A percentile compares a stretch with the other conserved stretches of the same genome.
Conservation (phyloP, 2,113 vertebrate species). For the Brienomyrus brachyistius region DNA sequence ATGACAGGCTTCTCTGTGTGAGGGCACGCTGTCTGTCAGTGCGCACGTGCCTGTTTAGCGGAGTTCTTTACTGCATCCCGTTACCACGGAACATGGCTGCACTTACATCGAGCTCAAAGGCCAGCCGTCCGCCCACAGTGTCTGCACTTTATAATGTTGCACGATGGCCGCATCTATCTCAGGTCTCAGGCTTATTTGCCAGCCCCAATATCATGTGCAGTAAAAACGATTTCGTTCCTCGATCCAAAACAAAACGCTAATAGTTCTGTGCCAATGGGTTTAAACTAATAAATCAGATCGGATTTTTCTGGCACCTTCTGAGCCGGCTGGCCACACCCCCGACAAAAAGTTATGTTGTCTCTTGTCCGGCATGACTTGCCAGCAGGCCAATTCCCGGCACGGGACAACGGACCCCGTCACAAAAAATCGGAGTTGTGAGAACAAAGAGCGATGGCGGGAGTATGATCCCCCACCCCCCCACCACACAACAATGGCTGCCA, state of each 20-base stretch:
- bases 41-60: neutral
- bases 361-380: neutral
- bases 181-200: neutral
- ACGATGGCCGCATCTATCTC: neutral
- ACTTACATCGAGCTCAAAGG: neutral
- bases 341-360: neutral
- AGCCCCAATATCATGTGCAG: neutral
- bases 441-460: neutral
- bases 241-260: neutral
- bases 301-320: neutral
- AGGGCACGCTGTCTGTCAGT: neutral
- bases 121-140: neutral
- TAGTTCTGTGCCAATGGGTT: neutral
- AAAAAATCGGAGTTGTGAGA: neutral
- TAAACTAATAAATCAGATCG: neutral
- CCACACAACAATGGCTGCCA: neutral
- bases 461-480: neutral
- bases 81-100: neutral
- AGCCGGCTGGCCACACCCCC: neutral
- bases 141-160: neutral
- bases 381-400: neutral
- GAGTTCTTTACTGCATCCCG: neutral
- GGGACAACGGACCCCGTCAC: neutral
- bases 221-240: neutral
- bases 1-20: constrained; percentile 2